These are phyloP conservation scores for Syritta pipiens DNA, from an alignment of 2,888 invertebrate genomes.

Conservation along the genomic window DNA sequence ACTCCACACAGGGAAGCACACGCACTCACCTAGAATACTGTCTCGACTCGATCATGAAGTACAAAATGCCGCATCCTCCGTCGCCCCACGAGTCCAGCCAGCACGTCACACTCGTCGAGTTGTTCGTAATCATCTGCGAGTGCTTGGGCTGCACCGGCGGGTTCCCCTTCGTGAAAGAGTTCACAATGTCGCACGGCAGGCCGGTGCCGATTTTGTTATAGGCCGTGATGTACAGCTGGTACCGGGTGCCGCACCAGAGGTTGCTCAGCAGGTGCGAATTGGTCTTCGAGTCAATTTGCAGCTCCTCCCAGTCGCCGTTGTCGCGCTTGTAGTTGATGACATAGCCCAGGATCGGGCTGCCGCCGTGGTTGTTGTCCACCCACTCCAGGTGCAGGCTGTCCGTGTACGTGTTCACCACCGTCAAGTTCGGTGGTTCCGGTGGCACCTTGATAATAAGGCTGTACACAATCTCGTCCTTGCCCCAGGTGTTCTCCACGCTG, in stretches of 20 bases:
- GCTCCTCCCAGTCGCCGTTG: constrained; percentile 94
- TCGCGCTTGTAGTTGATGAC: constrained; percentile 94
- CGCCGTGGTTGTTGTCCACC: constrained; percentile 90
- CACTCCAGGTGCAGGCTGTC: constrained; percentile 91
- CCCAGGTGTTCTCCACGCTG: constrained; percentile 90
- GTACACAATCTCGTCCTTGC: constrained; percentile 90
- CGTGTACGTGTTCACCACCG: constrained; percentile 89
- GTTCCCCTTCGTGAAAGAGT: constrained; percentile 90
- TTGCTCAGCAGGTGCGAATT: constrained; percentile 89
- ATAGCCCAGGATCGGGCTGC: constrained; percentile 90
- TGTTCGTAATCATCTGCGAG: constrained; percentile 89
- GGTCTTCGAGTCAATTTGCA: constrained; percentile 90
- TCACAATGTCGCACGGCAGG: constrained; percentile 91
- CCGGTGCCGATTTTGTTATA: constrained; percentile 94
- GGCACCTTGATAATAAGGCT: constrained; percentile 86
- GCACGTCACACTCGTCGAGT: constrained; percentile 91
- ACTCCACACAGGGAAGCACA: neutral
- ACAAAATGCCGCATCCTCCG: constrained; percentile 92
- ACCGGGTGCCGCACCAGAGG: constrained; percentile 92
- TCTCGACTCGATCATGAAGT: constrained; percentile 90
- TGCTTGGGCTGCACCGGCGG: constrained; percentile 89
- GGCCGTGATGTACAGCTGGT: constrained; percentile 93
- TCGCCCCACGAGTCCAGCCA: constrained; percentile 94
- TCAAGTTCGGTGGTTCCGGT: constrained; percentile 90
- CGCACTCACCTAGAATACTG: constrained; percentile 79